These are phyloP conservation scores for Coremacera marginata DNA, from an alignment of 2,888 invertebrate species.

Conservation along the genomic window DNA sequence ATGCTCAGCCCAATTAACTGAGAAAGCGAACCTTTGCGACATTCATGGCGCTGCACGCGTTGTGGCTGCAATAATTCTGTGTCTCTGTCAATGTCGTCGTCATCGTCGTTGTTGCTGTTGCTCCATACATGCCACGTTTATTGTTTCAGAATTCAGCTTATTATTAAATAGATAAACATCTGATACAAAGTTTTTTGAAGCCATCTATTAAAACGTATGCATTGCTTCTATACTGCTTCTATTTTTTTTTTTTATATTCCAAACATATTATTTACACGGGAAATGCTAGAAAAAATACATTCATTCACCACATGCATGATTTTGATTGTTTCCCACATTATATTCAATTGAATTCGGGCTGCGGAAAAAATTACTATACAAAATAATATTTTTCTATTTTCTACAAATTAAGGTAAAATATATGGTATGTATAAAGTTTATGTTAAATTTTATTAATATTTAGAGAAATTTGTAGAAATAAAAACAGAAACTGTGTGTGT, in stretches of 20 bases:
- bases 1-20: slow-evolving; percentile 55
- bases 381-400: too few species aligned
- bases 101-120: not conserved
- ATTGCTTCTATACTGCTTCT: not conserved
- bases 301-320: not conserved
- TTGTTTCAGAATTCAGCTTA: slow-evolving; percentile 35
- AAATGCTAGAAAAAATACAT: not conserved
- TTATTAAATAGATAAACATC: slow-evolving; percentile 40
- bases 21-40: slow-evolving; percentile 58
- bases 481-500: too few species aligned
- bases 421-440: too few species aligned
- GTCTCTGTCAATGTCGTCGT: slow-evolving; percentile 24
- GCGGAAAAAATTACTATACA: too few species aligned
- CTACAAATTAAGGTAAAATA: too few species aligned
- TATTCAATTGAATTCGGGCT: slow-evolving; percentile 11
- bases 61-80: slow-evolving; percentile 5
- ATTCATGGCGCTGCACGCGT: slow-evolving; percentile 48
- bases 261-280: not conserved
- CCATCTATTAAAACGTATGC: slow-evolving; percentile 21
- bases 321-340: slow-evolving; percentile 7
- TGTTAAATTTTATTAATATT: too few species aligned
- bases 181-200: slow-evolving; percentile 25
- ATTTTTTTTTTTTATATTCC: not conserved
- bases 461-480: too few species aligned
- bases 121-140: slow-evolving; percentile 37